Conservation (phyloP, 2,888 invertebrate species). For the Eristalinus sepulchralis region DNA sequence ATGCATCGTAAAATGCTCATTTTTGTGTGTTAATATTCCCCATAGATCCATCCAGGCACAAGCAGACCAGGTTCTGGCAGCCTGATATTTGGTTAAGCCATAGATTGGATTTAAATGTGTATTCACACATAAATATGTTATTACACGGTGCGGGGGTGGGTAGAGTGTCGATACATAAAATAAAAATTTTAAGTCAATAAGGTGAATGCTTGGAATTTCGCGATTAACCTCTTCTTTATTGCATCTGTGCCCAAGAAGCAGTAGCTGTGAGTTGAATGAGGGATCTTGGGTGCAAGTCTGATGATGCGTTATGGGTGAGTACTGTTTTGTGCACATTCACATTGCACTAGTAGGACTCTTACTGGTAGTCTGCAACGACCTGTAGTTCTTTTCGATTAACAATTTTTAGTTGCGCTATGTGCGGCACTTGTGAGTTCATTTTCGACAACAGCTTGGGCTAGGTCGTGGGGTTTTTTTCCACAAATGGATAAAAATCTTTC, state of each 20-base stretch:
- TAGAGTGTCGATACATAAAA: background rate
- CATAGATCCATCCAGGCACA: conserved; percentile 2
- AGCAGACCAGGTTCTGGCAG: background rate
- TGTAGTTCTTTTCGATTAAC: too few relatives aligned
- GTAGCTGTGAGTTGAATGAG: too few relatives aligned
- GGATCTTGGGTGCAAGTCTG: too few relatives aligned
- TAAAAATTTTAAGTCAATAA: background rate
- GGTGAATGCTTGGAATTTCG: background rate
- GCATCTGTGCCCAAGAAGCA: background rate
- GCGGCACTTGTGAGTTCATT: too few relatives aligned
- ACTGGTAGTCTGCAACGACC: too few relatives aligned
- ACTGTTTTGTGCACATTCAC: too few relatives aligned
- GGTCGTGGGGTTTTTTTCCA: too few relatives aligned
- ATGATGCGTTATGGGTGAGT: too few relatives aligned
- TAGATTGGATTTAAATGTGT: background rate
- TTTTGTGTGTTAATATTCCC: conserved; percentile 31
- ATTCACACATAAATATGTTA: background rate
- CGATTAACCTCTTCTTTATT: background rate
- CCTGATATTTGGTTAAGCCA: conserved; percentile 11
- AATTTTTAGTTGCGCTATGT: too few relatives aligned
- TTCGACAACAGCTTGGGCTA: too few relatives aligned
- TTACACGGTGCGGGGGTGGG: background rate
- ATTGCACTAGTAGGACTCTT: too few relatives aligned
- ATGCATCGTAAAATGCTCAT: conserved; percentile 51
- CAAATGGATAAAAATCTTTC: too few relatives aligned